Evolutionary conservation across 2,113 vertebrate genomes (phyloP), one percentile per base, ranked within the genome.

Genomic region (Asarcornis scutulata): DNA sequence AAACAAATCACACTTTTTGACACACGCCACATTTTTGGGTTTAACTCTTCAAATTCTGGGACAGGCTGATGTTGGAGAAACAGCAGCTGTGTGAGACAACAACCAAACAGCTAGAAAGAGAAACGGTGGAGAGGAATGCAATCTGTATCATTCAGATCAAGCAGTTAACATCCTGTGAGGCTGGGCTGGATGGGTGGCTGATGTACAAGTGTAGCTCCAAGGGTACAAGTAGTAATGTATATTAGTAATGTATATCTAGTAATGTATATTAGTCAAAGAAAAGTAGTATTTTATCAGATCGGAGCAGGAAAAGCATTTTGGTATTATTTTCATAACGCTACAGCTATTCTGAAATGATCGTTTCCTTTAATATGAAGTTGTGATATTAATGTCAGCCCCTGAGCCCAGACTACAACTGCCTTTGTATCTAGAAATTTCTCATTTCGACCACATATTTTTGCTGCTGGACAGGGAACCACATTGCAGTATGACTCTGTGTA

Each of bases 231-330:
- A 78, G 31, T 56, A 71, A 38, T 20, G 7, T 20, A 94, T 88
- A 84, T 93, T 95, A 59, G 84, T 66, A n/a, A n/a, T n/a, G n/a
- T n/a, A n/a, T n/a, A n/a, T 71, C 85, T 48, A 78, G 31, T 56
- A 71, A 38, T 20, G 7, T 20, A 94, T 88, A 84, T 93, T 95
- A 59, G 84, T 66, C 60, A 93, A 84, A 94, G 31, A 32, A 55
- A 86, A 29, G 25, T 53, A 64, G 1, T 32, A 78, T 67, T 90
- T 91, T 90, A 96, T 93, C 90, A 87, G 78, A 84, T 75, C 20
- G 6, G 55, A 60, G 66, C 56, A 93, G 52, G 85, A 83, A 93
- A 80, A 14, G n/a, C 11, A 52, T 25, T 84, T 6, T 86, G 26
- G 29, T 18, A 21, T 69, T 88, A 73, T 75, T 95, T 80, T 90